Conservation (phyloP, 2,113 vertebrate genomes). For the Cacatua alba region DNA sequence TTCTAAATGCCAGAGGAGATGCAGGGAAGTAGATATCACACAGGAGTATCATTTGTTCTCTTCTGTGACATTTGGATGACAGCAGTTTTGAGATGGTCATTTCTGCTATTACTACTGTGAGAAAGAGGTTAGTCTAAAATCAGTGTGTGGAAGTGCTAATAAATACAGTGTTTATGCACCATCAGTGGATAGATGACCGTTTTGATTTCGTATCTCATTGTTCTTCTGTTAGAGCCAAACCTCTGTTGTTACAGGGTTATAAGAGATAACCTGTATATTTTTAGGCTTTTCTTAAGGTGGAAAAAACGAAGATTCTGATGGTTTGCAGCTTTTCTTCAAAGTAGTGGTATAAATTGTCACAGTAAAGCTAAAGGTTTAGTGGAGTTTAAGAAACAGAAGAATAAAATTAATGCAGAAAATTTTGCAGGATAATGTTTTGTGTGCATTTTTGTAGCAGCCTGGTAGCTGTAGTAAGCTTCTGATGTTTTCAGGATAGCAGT, state of each 20-base stretch:
- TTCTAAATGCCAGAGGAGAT: not conserved
- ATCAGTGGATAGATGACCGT: not conserved
- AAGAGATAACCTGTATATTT: not conserved
- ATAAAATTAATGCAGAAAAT: not conserved
- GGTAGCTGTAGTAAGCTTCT: not conserved
- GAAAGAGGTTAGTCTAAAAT: constrained; percentile 27
- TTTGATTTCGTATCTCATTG: constrained; percentile 27
- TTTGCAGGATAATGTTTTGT: not conserved
- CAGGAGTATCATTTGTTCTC: not conserved
- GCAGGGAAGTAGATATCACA: not conserved
- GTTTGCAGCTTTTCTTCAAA: not conserved
- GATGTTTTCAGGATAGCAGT: not conserved
- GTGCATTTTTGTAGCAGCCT: not conserved
- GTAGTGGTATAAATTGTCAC: not conserved
- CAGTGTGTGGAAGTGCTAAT: not conserved
- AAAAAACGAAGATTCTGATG: not conserved
- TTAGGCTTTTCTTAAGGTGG: not conserved
- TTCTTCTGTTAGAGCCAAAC: constrained; percentile 1
- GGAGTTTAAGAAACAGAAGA: not conserved
- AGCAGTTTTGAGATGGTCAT: constrained; percentile 16
- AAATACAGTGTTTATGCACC: constrained; percentile 28
- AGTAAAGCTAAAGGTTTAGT: not conserved
- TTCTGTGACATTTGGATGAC: constrained; percentile 33
- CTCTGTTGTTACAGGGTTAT: not conserved
- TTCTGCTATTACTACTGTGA: not conserved